A percentile compares a stretch with the other conserved stretches of the same genome.
Conservation (phyloP, 2,113 vertebrate genomes). For the Oreotrochilus melanogaster region DNA sequence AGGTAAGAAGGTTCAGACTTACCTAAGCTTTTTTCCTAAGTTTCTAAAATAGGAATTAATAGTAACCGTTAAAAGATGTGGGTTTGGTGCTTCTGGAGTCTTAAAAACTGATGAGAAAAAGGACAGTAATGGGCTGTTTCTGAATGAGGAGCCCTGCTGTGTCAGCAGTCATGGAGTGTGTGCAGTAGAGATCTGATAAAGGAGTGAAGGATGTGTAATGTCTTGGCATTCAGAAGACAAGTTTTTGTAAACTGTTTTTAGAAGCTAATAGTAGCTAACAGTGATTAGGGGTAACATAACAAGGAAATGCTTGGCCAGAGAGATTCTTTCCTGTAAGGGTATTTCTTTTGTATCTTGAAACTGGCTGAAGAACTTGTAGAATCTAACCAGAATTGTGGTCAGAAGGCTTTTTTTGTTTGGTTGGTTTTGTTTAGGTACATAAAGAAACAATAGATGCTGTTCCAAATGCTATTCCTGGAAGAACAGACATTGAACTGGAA, state of each 20-base stretch:
- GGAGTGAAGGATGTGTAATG: not conserved
- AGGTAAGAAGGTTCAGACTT: constrained; percentile 80
- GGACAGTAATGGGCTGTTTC: not conserved
- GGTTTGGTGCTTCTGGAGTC: not conserved
- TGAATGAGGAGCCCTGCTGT: not conserved
- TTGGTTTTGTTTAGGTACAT: constrained; percentile 85
- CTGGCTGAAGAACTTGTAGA: not conserved
- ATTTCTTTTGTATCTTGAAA: not conserved
- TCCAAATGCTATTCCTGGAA: constrained; percentile 97
- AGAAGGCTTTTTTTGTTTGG: not conserved
- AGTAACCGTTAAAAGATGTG: not conserved
- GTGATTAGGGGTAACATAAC: not conserved
- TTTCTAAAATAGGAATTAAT: not conserved
- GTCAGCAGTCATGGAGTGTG: not conserved
- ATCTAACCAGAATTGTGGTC: not conserved
- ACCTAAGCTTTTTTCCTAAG: not conserved
- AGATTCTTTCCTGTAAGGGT: not conserved
- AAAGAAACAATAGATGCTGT: constrained; percentile 99
- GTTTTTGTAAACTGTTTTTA: not conserved
- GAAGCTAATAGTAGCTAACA: not conserved
- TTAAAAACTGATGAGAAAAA: not conserved
- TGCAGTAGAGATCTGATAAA: not conserved
- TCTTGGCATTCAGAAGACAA: not conserved
- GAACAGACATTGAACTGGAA: constrained; percentile 97
- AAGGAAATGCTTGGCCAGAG: not conserved